Evolutionary conservation across 2,797 vertebrate genomes (phyloP), one percentile per base, ranked within the genome.

Genomic region (Hoplostethus atlanticus): DNA sequence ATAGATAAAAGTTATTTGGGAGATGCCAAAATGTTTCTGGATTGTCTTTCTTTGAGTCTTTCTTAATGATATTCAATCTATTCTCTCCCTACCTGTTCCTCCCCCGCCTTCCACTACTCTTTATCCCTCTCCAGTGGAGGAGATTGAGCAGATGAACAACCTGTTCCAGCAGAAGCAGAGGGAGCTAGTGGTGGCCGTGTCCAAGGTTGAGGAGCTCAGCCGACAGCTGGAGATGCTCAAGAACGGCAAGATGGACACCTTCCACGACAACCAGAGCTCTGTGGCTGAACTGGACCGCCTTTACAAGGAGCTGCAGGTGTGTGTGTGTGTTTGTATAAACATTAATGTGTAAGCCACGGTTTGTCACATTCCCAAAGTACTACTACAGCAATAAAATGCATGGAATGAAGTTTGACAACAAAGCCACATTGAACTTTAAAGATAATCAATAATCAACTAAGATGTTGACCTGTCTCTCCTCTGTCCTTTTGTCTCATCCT

Each of bases 61-160:
- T 51, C 15, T 64, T 68, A 0, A 48, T 77, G 4, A 31, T 55
- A 25, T 56, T 3, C 0, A 30, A 61, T 54, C 53, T 10, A n/a
- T 25, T 64, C 17, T 61, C 21, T 36, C 38, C 12, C 65, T 10
- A 10, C 9, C 17, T 21, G 13, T 28, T 15, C 6, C 36, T 28
- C n/a, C 7, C 30, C 38, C 28, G 51, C 1, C 10, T 28, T 8
- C 48, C 64, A 17, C 3, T 15, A 2, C 44, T 51, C 7, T 48
- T 31, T 12, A 36, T 64, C 21, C 34, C 28, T 72, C 50, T 67
- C 31, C 70, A 99, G 98, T 99, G 94, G 98, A 99, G 79, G 98
- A 99, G 89, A 99, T 99, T 15, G 97, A 99, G 76, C 97, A 99
- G 93, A 99, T 99, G 97, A 99, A 96, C 83, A 96, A 96, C 77